Conservation (phyloP, 2,888 invertebrate genomes). For the Ichneumoninae sp. region DNA sequence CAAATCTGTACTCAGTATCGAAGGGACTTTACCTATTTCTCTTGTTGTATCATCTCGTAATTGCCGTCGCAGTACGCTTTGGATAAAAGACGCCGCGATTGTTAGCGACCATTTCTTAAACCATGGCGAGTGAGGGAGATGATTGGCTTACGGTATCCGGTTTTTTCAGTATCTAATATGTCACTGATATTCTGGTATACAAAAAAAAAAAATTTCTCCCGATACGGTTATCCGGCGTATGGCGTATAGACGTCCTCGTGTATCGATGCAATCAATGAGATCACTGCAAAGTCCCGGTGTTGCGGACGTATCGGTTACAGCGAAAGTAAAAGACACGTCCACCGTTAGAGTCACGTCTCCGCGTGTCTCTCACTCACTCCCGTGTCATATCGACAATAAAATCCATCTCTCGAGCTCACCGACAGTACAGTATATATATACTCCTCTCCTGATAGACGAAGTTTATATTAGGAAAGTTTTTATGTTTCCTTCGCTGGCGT, state of each 20-base stretch:
- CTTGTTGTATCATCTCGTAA: no score
- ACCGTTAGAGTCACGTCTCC: slow-evolving; percentile 50
- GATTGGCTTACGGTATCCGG: background rate
- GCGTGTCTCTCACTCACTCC: slow-evolving; percentile 48
- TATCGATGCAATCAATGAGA: slow-evolving; percentile 35
- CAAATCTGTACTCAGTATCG: no score
- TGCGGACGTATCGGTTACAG: slow-evolving; percentile 19
- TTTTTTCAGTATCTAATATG: background rate
- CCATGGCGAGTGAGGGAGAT: background rate
- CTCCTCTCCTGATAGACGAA: slow-evolving; percentile 73
- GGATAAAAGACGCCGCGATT: no score
- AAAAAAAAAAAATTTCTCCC: background rate
- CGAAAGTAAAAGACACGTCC: slow-evolving; percentile 33
- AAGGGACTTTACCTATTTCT: no score
- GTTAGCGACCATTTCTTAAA: no score
- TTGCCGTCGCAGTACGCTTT: no score
- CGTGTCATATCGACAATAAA: slow-evolving; percentile 73
- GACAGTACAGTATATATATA: slow-evolving; percentile 39
- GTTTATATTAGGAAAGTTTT: slow-evolving; percentile 81
- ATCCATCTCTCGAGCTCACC: slow-evolving; percentile 69
- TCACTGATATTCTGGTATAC: background rate
- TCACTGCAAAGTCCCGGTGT: slow-evolving; percentile 14
- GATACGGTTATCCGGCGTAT: background rate
- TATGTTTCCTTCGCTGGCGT: slow-evolving; percentile 72
- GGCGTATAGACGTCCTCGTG: background rate